Evolutionary conservation across 2,888 invertebrate species (phyloP).

Genomic region (Timema cristinae): DNA sequence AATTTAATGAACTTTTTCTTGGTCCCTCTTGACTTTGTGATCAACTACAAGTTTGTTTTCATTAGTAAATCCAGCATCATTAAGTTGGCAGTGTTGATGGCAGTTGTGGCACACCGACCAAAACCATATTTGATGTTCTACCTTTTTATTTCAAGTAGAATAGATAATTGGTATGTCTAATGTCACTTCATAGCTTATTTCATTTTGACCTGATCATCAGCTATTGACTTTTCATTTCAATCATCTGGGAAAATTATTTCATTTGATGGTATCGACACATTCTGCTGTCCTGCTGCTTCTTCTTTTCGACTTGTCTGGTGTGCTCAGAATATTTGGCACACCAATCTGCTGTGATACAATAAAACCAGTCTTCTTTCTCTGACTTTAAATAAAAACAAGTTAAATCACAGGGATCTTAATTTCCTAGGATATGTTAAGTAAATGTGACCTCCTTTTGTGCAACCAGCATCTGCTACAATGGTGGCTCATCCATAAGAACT

Average conservation of each 20-base stretch:
- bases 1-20: too few species aligned
- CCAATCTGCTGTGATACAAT: background rate
- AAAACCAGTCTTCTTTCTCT: background rate
- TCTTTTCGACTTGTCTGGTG: background rate
- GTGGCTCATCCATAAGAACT: too few species aligned
- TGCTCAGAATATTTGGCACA: background rate
- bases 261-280: background rate
- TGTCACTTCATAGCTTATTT: background rate
- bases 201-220: background rate
- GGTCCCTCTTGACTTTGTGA: constrained; percentile 9
- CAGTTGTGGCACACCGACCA: background rate
- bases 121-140: background rate
- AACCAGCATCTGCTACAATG: background rate
- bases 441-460: background rate
- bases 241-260: background rate
- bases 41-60: constrained; percentile 11
- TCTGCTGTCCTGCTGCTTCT: background rate
- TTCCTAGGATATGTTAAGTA: background rate
- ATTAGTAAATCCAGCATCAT: background rate
- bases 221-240: background rate
- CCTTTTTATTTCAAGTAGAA: background rate
- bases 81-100: background rate
- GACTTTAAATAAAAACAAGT: constrained; percentile 3
- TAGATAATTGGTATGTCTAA: background rate
- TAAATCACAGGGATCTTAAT: background rate